Percentiles rank a stretch among this genome's conserved stretches.
phyloP scores from a whole-genome alignment of 2,113 vertebrate genomes.

The Ploceus nigricollis region DNA sequence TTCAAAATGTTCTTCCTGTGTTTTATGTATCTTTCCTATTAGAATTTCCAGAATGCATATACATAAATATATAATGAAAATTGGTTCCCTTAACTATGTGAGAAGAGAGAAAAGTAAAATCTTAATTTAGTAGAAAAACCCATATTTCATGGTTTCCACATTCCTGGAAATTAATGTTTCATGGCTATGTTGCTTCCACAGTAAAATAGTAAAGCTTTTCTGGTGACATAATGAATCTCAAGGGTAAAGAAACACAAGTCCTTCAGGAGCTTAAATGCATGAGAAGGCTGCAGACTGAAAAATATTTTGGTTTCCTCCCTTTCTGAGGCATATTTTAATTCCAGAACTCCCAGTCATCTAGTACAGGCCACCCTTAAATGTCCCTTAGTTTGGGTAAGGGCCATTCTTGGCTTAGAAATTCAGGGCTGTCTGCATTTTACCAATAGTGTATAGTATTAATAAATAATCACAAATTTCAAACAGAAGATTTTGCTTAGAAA shows the following conservation, averaged over 20 bases:
- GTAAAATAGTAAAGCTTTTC: slow-evolving; percentile 34
- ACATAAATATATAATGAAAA: not conserved
- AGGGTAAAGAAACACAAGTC: slow-evolving; percentile 23
- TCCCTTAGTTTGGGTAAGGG: not conserved
- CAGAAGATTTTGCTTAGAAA: not conserved
- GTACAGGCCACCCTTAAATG: not conserved
- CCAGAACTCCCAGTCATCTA: not conserved
- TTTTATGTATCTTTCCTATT: not conserved
- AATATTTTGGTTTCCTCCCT: slow-evolving; percentile 46
- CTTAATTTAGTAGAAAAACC: slow-evolving; percentile 13
- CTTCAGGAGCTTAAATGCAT: not conserved
- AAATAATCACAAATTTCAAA: not conserved
- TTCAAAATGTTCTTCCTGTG: not conserved
- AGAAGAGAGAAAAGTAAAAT: slow-evolving; percentile 14
- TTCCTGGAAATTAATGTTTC: slow-evolving; percentile 54
- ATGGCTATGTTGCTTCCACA: slow-evolving; percentile 31
- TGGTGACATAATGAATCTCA: slow-evolving; percentile 46
- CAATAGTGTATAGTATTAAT: not conserved
- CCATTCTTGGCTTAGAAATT: not conserved
- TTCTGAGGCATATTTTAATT: slow-evolving; percentile 13
- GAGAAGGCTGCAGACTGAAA: not conserved
- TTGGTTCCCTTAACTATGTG: not conserved
- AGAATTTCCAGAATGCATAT: not conserved
- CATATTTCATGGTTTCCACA: not conserved
- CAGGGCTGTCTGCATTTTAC: not conserved